Evolutionary conservation across 2,888 invertebrate genomes (phyloP).

Genomic region (Cryptocephalus moraei): DNA sequence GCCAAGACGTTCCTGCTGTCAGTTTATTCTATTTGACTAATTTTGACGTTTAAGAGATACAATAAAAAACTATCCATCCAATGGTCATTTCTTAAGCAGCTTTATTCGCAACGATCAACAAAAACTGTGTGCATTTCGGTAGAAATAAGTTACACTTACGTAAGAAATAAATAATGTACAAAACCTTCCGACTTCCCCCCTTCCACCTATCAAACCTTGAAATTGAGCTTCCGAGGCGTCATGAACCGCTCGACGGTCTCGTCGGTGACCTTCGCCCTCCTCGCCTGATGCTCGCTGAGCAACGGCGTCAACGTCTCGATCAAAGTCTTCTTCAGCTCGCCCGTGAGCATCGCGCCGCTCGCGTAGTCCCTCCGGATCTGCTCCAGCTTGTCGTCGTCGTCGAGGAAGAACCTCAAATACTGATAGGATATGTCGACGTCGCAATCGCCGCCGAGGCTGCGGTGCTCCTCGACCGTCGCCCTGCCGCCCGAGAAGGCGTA

Average conservation of each 20-base stretch:
- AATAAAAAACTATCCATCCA: too few species aligned
- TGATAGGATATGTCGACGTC: conserved; percentile 93
- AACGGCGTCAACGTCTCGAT: conserved; percentile 72
- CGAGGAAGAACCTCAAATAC: conserved; percentile 88
- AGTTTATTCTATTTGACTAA: too few species aligned
- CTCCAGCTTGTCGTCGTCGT: conserved; percentile 80
- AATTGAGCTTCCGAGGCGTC: conserved; percentile 67
- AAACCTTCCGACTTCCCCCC: background rate
- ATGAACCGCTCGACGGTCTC: conserved; percentile 76
- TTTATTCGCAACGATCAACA: too few species aligned
- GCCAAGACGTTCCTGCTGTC: too few species aligned
- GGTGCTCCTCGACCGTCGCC: conserved; percentile 87
- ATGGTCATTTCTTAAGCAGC: too few species aligned
- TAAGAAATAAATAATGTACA: too few species aligned
- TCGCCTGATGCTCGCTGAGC: conserved; percentile 72
- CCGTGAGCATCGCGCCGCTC: conserved; percentile 83
- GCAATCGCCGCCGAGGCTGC: conserved; percentile 85
- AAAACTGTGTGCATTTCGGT: too few species aligned
- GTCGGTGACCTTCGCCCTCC: conserved; percentile 71
- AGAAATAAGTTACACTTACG: too few species aligned
- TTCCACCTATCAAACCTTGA: conserved; percentile 29
- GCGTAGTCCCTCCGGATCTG: conserved; percentile 62
- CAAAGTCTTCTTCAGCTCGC: conserved; percentile 86
- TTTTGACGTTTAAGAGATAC: too few species aligned
- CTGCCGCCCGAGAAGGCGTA: conserved; percentile 98